Percentiles rank a stretch among this genome's conserved stretches.
Evolutionary conservation across 2,888 invertebrate species (phyloP).

Genomic region (Sympetrum striolatum): DNA sequence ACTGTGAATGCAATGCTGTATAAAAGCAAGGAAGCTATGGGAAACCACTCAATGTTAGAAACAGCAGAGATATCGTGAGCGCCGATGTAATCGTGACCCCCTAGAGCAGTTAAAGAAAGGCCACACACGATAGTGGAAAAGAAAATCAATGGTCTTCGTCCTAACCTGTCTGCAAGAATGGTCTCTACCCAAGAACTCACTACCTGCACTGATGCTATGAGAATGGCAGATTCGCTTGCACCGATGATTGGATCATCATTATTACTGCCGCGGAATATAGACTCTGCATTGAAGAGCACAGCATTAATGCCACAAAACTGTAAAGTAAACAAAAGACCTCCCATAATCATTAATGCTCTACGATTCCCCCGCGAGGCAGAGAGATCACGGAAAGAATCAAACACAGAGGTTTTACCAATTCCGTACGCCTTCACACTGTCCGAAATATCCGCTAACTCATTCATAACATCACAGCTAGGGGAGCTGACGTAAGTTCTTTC

Average conservation of each 20-base stretch:
- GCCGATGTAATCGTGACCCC: background rate
- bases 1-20: constrained; percentile 67
- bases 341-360: constrained; percentile 57
- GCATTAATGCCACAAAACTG: constrained; percentile 68
- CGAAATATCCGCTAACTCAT: constrained; percentile 59
- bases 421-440: constrained; percentile 59
- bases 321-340: constrained; percentile 65
- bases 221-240: constrained; percentile 65
- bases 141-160: constrained; percentile 59
- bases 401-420: background rate
- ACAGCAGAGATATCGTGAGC: background rate
- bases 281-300: constrained; percentile 68
- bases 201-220: constrained; percentile 68
- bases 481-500: background rate
- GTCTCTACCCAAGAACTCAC: constrained; percentile 59
- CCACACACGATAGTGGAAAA: constrained; percentile 59
- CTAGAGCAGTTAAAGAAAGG: constrained; percentile 50
- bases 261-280: constrained; percentile 60
- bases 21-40: constrained; percentile 64
- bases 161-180: constrained; percentile 64
- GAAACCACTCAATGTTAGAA: constrained; percentile 57
- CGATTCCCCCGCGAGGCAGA: constrained; percentile 64
- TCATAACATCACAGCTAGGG: constrained; percentile 58
- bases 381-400: constrained; percentile 62
- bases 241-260: constrained; percentile 63